Evolutionary conservation across 2,797 vertebrate genomes (phyloP).

Genomic region (Onychomys torridus): DNA sequence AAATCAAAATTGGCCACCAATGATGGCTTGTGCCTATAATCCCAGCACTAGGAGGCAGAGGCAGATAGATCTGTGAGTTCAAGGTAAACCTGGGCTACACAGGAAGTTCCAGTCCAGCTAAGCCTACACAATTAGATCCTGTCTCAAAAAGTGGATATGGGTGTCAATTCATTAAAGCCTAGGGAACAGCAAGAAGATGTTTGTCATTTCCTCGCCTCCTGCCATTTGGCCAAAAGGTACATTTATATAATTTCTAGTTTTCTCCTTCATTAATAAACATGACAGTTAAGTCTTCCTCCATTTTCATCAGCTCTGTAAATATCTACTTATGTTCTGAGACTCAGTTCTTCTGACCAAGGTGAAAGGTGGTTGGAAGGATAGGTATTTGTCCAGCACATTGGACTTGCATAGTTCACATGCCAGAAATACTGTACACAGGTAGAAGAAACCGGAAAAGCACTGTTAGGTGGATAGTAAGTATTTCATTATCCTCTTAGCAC

Average conservation of each 20-base stretch:
- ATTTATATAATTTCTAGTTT: neutral
- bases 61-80: neutral
- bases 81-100: neutral
- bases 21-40: neutral
- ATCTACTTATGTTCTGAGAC: constrained; percentile 31
- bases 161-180: neutral
- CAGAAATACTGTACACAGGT: neutral
- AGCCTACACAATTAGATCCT: neutral
- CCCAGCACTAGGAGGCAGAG: neutral
- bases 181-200: neutral
- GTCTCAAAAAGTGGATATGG: neutral
- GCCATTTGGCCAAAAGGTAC: neutral
- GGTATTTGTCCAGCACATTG: neutral
- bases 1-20: neutral
- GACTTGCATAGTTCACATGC: neutral
- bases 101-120: neutral
- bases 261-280: neutral
- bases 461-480: neutral
- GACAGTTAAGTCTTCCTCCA: neutral
- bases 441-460: neutral
- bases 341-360: neutral
- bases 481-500: neutral
- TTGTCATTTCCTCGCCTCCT: neutral
- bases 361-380: neutral
- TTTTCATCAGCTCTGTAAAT: neutral